phyloP scores from a whole-genome alignment of 30 jellyfish, hydroid and myxozoan species.

The Sanderia malayensis region DNA sequence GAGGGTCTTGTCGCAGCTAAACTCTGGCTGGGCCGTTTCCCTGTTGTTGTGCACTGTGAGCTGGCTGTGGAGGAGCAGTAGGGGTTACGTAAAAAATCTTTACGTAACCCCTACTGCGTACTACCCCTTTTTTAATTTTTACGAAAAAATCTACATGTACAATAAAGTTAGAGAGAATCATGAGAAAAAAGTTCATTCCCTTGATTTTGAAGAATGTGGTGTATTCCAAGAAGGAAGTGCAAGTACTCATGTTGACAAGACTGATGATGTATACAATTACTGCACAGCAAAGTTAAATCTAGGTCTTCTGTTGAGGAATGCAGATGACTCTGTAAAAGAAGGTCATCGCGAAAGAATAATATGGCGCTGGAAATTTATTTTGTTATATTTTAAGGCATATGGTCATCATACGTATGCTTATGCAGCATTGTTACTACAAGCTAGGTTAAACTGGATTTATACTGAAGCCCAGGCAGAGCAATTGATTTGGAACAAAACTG shows the following conservation, averaged over 20 bases:
- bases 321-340: slow-evolving; percentile 24
- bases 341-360: slow-evolving; percentile 17
- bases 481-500: too few species aligned
- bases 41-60: too few species aligned
- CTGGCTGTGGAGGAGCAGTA: too few species aligned
- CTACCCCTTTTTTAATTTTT: too few species aligned
- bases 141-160: neutral
- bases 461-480: too few species aligned
- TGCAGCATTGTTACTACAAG: slow-evolving; percentile 2
- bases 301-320: slow-evolving; percentile 7
- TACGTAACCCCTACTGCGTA: too few species aligned
- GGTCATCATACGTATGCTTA: too few species aligned
- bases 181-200: neutral
- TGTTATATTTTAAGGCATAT: slow-evolving; percentile 10
- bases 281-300: slow-evolving; percentile 7
- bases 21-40: too few species aligned
- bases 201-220: neutral
- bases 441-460: neutral
- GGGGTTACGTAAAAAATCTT: too few species aligned
- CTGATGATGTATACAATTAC: neutral
- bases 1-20: too few species aligned
- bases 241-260: neutral
- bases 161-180: neutral
- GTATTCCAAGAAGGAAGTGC: neutral
- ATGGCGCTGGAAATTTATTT: slow-evolving; percentile 8